Conservation (phyloP, 2,797 vertebrate genomes). For the Pteronotus mesoamericanus region DNA sequence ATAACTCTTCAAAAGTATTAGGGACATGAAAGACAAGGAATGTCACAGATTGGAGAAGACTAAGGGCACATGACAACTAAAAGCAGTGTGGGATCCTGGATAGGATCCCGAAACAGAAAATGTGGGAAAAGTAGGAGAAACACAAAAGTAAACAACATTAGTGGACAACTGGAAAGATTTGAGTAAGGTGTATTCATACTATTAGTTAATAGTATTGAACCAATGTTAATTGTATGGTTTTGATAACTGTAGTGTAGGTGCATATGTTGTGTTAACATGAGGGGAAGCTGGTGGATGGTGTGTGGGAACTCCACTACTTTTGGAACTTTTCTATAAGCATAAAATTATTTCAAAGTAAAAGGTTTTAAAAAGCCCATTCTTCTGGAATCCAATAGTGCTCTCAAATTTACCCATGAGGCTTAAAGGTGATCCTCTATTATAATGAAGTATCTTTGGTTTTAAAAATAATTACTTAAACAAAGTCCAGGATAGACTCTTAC, state of each 20-base stretch:
- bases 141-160: not conserved
- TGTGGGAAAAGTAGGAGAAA: not conserved
- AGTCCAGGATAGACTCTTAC: not conserved
- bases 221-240: not conserved
- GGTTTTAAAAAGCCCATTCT: not conserved
- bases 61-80: not conserved
- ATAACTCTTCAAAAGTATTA: not conserved
- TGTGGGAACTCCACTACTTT: not conserved
- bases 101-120: not conserved
- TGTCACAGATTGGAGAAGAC: not conserved
- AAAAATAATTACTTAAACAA: constrained; percentile 13
- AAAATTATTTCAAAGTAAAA: constrained; percentile 26
- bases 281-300: not conserved
- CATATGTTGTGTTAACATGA: not conserved
- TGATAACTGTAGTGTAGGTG: not conserved
- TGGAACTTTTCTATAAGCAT: not conserved
- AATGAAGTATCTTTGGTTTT: constrained; percentile 13
- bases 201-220: not conserved
- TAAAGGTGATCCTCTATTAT: not conserved
- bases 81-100: not conserved
- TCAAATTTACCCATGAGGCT: not conserved
- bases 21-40: not conserved
- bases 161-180: not conserved
- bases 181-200: not conserved
- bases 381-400: not conserved